Evolutionary conservation across 1,140 invertebrate genomes (phyloP).

Genomic region (Platyura marginata): DNA sequence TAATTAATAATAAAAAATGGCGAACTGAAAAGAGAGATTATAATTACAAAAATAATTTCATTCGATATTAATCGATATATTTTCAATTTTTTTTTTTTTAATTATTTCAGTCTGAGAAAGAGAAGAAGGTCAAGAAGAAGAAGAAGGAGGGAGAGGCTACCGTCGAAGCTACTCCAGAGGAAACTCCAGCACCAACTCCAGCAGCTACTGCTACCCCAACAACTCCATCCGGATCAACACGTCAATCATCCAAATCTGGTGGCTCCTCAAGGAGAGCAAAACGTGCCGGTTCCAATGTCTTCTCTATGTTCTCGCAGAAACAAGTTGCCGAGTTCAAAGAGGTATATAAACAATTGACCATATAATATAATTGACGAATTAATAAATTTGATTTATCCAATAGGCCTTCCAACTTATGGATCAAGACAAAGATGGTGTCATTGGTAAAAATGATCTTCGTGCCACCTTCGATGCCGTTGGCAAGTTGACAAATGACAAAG

Average conservation of each 20-base stretch:
- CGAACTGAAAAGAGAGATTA: background rate
- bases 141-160: slow-evolving; percentile 53
- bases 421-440: slow-evolving; percentile 94
- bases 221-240: slow-evolving; percentile 33
- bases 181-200: slow-evolving; percentile 34
- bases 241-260: slow-evolving; percentile 29
- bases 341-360: too few species aligned
- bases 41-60: background rate
- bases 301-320: slow-evolving; percentile 88
- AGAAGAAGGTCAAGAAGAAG: slow-evolving; percentile 67
- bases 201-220: slow-evolving; percentile 33
- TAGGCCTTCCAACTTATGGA: slow-evolving; percentile 97
- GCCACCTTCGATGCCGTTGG: slow-evolving; percentile 90
- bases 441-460: slow-evolving; percentile 88
- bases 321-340: slow-evolving; percentile 94
- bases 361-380: too few species aligned
- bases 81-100: background rate
- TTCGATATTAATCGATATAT: background rate
- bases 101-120: slow-evolving; percentile 48
- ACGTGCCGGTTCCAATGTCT: slow-evolving; percentile 80
- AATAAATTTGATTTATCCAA: too few species aligned
- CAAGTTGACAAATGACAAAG: slow-evolving; percentile 73
- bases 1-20: background rate
- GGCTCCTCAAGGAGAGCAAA: slow-evolving; percentile 51
- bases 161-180: slow-evolving; percentile 34